A percentile compares a stretch with the other conserved stretches of the same genome.
These are phyloP conservation scores for Dermochelys coriacea DNA, from an alignment of 2,797 vertebrate genomes.

Conservation along the genomic window DNA sequence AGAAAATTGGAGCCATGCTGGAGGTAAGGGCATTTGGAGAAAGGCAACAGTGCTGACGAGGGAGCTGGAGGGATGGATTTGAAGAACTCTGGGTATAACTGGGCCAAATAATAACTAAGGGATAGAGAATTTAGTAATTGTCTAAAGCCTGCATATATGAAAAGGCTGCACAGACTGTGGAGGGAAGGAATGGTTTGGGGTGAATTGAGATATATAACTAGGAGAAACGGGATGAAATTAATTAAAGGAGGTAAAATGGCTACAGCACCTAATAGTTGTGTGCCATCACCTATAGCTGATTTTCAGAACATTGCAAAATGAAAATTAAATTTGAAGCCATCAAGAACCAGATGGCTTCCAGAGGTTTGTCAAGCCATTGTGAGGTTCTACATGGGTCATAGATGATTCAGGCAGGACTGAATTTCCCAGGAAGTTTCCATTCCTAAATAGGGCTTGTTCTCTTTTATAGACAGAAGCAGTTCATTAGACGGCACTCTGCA, in stretches of 20 bases:
- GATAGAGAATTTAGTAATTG: not conserved
- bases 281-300: not conserved
- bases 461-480: constrained; percentile 83
- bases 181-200: not conserved
- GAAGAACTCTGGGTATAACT: not conserved
- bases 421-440: constrained; percentile 11
- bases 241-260: not conserved
- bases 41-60: not conserved
- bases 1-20: fast-evolving
- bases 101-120: not conserved
- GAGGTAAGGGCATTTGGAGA: not conserved
- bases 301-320: not conserved
- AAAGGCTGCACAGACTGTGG: not conserved
- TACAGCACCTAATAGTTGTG: not conserved
- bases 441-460: constrained; percentile 80
- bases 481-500: constrained; percentile 84
- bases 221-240: not conserved
- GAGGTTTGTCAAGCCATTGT: not conserved
- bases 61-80: fast-evolving
- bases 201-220: not conserved
- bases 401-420: not conserved
- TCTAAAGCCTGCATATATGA: fast-evolving
- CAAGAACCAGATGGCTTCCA: not conserved
- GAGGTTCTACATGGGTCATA: fast-evolving
- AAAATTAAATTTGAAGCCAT: not conserved